These are phyloP conservation scores for Drosophila kanekoi DNA, from an alignment of 2,888 invertebrate species.

Conservation along the genomic window DNA sequence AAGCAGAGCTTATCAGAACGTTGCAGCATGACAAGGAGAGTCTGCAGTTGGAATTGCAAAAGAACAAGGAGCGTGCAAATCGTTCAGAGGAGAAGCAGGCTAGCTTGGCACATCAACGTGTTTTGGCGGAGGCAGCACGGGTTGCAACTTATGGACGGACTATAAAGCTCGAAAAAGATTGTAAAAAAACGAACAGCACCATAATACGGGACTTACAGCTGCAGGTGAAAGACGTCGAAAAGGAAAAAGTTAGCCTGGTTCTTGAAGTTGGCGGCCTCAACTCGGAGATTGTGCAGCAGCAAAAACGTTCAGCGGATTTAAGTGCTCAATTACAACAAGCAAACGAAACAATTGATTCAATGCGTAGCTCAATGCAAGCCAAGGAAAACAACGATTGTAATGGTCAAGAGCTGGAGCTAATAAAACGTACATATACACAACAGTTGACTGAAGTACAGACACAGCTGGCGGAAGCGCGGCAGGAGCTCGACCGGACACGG, in stretches of 20 bases:
- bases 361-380: slow-evolving; percentile 16
- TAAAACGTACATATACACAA: slow-evolving; percentile 25
- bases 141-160: slow-evolving; percentile 51
- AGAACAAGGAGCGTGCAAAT: slow-evolving; percentile 13
- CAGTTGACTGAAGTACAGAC: slow-evolving; percentile 18
- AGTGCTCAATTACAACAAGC: slow-evolving; percentile 15
- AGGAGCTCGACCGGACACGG: slow-evolving; percentile 27
- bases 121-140: slow-evolving; percentile 15
- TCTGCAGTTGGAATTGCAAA: slow-evolving; percentile 19
- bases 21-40: slow-evolving; percentile 26
- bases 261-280: slow-evolving; percentile 77
- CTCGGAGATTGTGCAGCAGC: slow-evolving; percentile 46
- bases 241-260: slow-evolving; percentile 65
- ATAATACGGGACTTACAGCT: slow-evolving; percentile 56
- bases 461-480: not conserved
- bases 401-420: slow-evolving; percentile 21
- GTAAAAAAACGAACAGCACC: slow-evolving; percentile 29
- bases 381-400: not conserved
- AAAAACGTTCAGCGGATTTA: slow-evolving; percentile 4
- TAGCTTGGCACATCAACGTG: slow-evolving; percentile 14
- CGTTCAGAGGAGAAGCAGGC: slow-evolving; percentile 20
- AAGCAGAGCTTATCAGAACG: slow-evolving; percentile 16
- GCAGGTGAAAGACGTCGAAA: slow-evolving; percentile 59
- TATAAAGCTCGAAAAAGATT: slow-evolving; percentile 65
- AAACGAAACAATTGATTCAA: not conserved